Base-by-base conservation (phyloP, 2,888 invertebrate species). In the Drosophila affinis region DNA sequence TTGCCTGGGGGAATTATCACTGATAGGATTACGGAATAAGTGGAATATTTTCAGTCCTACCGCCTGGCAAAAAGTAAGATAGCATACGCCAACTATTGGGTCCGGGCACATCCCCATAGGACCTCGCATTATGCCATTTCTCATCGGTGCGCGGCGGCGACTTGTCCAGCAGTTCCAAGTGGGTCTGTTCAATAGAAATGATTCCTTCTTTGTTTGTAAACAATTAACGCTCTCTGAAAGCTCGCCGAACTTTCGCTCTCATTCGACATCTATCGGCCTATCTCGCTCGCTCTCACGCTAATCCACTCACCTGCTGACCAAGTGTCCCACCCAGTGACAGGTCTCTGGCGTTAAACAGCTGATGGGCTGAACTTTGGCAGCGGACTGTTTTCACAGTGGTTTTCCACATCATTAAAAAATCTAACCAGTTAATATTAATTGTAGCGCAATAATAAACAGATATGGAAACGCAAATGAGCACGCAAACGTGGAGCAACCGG, bases 41-140 rank as follows among this genome's bases (percentile, higher is more conserved):
- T 10, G 18, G n/a, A 1, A 12, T 12, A 10, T 44, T 61, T 9
- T 32, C 24, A 4, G 52, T 48, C 24, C 47, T 68, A 89, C 91
- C 91, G 32, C 91, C 91, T 4, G 91, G 91, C 53, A 91, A 52
- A 34, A 87, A 90, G 32, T 75, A 67, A 7, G 85, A 74, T 9
- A 90, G 4, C 0, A 90, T 52, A n/a, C 82, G 77, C 5, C 75
- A 58, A 4, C 54, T 69, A 6, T 78, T 79, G 0, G 91, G 91
- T 29, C 91, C 91, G 0, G 91, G 91, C 21, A 91, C 77, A 14
- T 75, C 67, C 3, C 34, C 29, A 39, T 81, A 91, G 9, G 85
- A 62, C 18, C 79, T 87, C 0, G 91, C 91, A 32, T 78, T 68
- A 14, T 72, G 47, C 90, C 90, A 91, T 65, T 90, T 88, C 4